Conservation (phyloP, 2,888 invertebrate species). For the Xanthostigma xanthostigma region DNA sequence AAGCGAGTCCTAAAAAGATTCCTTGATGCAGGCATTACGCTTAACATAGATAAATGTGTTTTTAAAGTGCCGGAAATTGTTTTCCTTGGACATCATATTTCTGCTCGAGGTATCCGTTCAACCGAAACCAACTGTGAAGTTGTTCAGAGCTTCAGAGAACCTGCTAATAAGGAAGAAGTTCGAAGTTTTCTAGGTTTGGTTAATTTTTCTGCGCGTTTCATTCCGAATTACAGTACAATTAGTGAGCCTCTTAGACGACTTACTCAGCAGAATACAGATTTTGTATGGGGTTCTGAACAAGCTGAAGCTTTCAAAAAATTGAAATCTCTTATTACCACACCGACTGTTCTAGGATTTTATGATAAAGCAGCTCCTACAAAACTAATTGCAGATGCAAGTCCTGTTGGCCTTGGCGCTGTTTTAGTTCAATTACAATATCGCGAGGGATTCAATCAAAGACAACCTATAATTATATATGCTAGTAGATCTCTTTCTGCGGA, state of each 20-base stretch:
- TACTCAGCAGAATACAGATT: background rate
- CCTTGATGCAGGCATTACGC: no score
- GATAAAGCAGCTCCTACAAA: constrained; percentile 17
- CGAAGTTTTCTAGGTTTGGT: background rate
- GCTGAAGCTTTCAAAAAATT: background rate
- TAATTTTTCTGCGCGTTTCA: background rate
- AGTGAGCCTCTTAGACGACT: background rate
- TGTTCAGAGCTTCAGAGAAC: no score
- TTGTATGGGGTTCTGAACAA: background rate
- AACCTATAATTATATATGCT: constrained; percentile 23
- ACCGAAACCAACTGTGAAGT: no score
- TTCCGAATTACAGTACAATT: background rate
- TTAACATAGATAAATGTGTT: no score
- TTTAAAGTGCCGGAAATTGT: no score
- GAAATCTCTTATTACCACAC: background rate
- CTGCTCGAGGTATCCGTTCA: no score
- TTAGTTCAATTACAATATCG: constrained; percentile 18
- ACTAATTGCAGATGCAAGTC: constrained; percentile 22
- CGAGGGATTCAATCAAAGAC: constrained; percentile 11
- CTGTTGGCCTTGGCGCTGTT: constrained; percentile 20
- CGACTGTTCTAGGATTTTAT: constrained; percentile 17
- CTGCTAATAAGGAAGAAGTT: no score
- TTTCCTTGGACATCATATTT: no score
- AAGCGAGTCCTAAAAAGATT: no score
- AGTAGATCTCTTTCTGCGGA: no score